Percentiles rank a stretch among this genome's conserved stretches.
These are phyloP conservation scores for Sericinus montela DNA, from an alignment of 2,888 invertebrate species.

Conservation along the genomic window DNA sequence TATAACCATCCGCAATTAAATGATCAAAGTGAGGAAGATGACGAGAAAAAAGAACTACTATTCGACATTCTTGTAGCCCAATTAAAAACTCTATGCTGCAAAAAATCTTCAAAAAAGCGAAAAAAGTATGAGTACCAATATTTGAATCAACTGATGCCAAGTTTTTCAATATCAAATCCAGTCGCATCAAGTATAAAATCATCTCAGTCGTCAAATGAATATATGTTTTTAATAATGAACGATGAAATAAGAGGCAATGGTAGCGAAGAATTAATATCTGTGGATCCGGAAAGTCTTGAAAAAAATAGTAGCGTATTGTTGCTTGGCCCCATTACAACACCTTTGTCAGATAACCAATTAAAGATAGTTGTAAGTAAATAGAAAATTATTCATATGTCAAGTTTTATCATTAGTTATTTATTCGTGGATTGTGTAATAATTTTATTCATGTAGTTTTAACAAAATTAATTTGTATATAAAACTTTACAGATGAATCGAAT, in stretches of 20 bases:
- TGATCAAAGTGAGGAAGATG: slow-evolving; percentile 34
- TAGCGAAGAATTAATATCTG: slow-evolving; percentile 54
- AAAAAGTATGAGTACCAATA: slow-evolving; percentile 29
- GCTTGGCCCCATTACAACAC: slow-evolving; percentile 60
- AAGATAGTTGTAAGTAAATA: slow-evolving; percentile 53
- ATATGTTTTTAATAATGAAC: slow-evolving; percentile 64
- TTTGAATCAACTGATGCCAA: slow-evolving; percentile 29
- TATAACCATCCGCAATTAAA: slow-evolving; percentile 37
- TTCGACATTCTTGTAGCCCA: slow-evolving; percentile 64
- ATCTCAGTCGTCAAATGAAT: slow-evolving; percentile 35
- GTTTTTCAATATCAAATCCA: slow-evolving; percentile 13
- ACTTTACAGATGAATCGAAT: slow-evolving; percentile 56
- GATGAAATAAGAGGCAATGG: slow-evolving; percentile 59
- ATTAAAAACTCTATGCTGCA: slow-evolving; percentile 62
- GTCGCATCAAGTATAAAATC: slow-evolving; percentile 2
- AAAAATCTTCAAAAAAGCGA: slow-evolving; percentile 31
- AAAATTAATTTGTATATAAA: neutral
- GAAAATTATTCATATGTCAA: too few species aligned
- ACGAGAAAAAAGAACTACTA: slow-evolving; percentile 54
- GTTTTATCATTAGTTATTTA: too few species aligned
- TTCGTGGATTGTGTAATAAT: too few species aligned
- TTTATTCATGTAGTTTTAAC: too few species aligned
- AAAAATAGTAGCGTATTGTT: slow-evolving; percentile 61
- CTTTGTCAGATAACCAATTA: slow-evolving; percentile 50
- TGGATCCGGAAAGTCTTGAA: slow-evolving; percentile 63